Evolutionary conservation across 2,888 invertebrate species (phyloP).

Genomic region (Acheta domesticus): DNA sequence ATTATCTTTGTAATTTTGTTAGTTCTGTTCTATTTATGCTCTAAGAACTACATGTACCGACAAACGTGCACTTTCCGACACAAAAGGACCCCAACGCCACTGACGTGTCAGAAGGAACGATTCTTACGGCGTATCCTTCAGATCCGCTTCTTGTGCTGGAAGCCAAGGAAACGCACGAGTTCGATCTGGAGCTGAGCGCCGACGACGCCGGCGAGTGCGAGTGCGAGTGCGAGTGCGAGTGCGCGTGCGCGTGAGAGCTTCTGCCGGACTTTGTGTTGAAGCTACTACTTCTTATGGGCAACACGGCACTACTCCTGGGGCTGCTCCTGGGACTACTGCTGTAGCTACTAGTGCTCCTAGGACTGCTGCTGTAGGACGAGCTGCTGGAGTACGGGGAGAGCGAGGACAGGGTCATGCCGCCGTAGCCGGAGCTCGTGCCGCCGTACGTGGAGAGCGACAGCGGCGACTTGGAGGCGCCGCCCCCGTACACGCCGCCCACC

Average conservation of each 20-base stretch:
- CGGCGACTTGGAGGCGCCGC: conserved; percentile 20
- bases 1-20: too few relatives aligned
- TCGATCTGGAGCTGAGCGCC: conserved; percentile 41
- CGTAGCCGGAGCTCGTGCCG: conserved; percentile 64
- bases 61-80: too few relatives aligned
- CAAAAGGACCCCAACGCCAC: background rate
- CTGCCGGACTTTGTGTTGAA: conserved; percentile 27
- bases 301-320: conserved; percentile 18
- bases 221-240: conserved; percentile 12
- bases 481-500: conserved; percentile 23
- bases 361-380: background rate
- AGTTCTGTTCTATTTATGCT: too few relatives aligned
- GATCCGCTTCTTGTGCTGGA: conserved; percentile 48
- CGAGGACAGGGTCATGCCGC: conserved; percentile 63
- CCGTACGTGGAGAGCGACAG: conserved; percentile 52
- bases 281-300: conserved; percentile 32
- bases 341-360: background rate
- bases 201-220: conserved; percentile 33
- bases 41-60: too few relatives aligned
- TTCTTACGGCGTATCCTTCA: conserved; percentile 81
- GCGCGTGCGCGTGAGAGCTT: background rate
- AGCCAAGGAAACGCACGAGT: conserved; percentile 31
- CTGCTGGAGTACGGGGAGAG: conserved; percentile 45
- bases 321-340: background rate
- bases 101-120: too few relatives aligned